Base-by-base conservation (phyloP, 2,113 vertebrate species). In the Gymnarchus niloticus region DNA sequence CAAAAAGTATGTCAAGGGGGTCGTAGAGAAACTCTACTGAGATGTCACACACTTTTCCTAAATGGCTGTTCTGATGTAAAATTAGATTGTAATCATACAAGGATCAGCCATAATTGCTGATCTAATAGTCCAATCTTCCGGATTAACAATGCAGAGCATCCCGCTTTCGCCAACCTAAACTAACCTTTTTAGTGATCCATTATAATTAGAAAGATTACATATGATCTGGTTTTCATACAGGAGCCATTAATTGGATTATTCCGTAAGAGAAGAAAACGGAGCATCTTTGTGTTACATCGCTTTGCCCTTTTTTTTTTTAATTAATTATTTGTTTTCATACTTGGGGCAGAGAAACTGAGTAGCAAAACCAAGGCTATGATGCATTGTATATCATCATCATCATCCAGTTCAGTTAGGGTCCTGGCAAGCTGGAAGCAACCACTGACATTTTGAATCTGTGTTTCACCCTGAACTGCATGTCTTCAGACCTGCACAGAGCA, bases 121-220 rank as follows among this genome's bases (percentile, higher is more conserved):
- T 78, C 52, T 14, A 54, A 14, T 14, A 54, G 14, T 54, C 41
- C 17, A 78, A 25, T 48, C 76, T 78, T 78, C 65, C n/a, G 76
- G 65, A 78, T 84, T 48, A 84, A 37, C 25, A 56, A 7, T 57
- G 82, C 9, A n/a, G 46, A 57, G 52, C 51, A n/a, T 46, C 28
- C 86, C 41, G 48, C 25, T 25, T 9, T 57, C 28, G 9, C 51
- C 56, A 46, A 4, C 57, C 23, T 49, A 49, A 25, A 12, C 65
- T 87, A 69, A 84, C 83, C 65, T 81, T 87, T 81, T 33, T n/a
- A 54, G 69, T 57, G 69, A 84, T 87, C 54, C 28, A n/a, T 81
- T 80, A 52, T 87, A 81, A 61, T 81, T 85, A 80, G 65, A 83
- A 52, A 65, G 83, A 83, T 87, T 56, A 59, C 37, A 52, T 84